Evolutionary conservation across 2,888 invertebrate species (phyloP).

Genomic region (Apamea monoglypha): DNA sequence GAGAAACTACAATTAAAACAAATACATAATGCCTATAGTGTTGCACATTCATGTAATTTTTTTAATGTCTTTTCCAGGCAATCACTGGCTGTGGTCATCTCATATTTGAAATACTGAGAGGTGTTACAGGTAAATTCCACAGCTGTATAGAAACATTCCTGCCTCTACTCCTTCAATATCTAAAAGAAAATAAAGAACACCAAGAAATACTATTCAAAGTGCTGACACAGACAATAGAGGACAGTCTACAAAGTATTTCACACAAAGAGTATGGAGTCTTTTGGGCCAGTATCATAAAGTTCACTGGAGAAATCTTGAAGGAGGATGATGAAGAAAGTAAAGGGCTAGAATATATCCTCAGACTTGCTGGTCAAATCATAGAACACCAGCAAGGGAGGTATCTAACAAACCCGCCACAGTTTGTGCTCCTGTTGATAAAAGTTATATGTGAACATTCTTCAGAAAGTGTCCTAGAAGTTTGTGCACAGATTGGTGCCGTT

Average conservation of each 20-base stretch:
- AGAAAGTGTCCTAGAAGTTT: conserved; percentile 86
- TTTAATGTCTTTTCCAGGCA: conserved; percentile 89
- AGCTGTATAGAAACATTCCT: conserved; percentile 94
- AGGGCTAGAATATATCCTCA: conserved; percentile 87
- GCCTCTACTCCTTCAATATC: conserved; percentile 91
- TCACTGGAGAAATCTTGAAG: conserved; percentile 80
- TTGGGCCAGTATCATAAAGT: conserved; percentile 90
- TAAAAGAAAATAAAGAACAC: conserved; percentile 88
- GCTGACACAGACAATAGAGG: conserved; percentile 91
- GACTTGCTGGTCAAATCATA: conserved; percentile 91
- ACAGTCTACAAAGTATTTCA: conserved; percentile 91
- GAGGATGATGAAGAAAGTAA: conserved; percentile 79
- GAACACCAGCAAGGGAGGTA: conserved; percentile 92
- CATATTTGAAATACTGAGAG: conserved; percentile 96
- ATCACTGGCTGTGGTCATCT: conserved; percentile 95
- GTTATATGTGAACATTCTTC: conserved; percentile 86
- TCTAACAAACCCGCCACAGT: conserved; percentile 90
- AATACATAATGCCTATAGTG: neutral
- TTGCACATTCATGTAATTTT: neutral
- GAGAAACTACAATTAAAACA: neutral
- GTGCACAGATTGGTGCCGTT: conserved; percentile 90
- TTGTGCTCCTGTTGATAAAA: conserved; percentile 90
- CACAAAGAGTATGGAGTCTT: conserved; percentile 92
- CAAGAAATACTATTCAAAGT: conserved; percentile 91
- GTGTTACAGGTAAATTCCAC: conserved; percentile 96